These are phyloP conservation scores for Onychostoma macrolepis DNA, from an alignment of 2,113 vertebrate genomes.

Conservation along the genomic window DNA sequence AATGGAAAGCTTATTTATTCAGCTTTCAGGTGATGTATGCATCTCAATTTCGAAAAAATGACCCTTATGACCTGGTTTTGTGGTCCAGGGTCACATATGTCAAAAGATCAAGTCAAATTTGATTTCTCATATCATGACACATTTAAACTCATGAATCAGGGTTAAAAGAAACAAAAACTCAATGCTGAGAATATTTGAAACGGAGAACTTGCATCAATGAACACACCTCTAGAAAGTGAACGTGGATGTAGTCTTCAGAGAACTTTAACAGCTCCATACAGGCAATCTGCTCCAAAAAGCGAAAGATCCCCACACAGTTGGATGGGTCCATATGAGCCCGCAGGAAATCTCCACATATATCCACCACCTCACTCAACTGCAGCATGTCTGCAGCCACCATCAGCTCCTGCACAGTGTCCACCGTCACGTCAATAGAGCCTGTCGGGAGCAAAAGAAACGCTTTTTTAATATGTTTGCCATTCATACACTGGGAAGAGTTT, in stretches of 20 bases:
- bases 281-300: conserved; percentile 94
- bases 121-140: too few relatives aligned
- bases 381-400: conserved; percentile 97
- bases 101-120: too few relatives aligned
- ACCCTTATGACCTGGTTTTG: too few relatives aligned
- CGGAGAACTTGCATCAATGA: neutral
- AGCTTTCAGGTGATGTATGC: too few relatives aligned
- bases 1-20: too few relatives aligned
- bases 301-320: conserved; percentile 94
- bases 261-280: conserved; percentile 90
- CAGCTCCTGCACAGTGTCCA: conserved; percentile 93
- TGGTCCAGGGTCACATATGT: too few relatives aligned
- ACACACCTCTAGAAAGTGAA: conserved; percentile 90
- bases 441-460: neutral
- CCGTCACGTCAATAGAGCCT: conserved; percentile 85
- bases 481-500: neutral
- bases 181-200: neutral
- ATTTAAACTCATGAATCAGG: neutral
- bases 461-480: neutral
- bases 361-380: conserved; percentile 91
- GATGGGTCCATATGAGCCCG: conserved; percentile 90
- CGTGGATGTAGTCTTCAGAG: conserved; percentile 92
- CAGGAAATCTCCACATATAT: conserved; percentile 92
- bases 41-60: too few relatives aligned
- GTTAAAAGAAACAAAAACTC: neutral